Percentiles rank a stretch among this genome's conserved stretches.
These are phyloP conservation scores for Carduelis carduelis DNA, from an alignment of 2,797 vertebrate genomes.

Conservation along the genomic window DNA sequence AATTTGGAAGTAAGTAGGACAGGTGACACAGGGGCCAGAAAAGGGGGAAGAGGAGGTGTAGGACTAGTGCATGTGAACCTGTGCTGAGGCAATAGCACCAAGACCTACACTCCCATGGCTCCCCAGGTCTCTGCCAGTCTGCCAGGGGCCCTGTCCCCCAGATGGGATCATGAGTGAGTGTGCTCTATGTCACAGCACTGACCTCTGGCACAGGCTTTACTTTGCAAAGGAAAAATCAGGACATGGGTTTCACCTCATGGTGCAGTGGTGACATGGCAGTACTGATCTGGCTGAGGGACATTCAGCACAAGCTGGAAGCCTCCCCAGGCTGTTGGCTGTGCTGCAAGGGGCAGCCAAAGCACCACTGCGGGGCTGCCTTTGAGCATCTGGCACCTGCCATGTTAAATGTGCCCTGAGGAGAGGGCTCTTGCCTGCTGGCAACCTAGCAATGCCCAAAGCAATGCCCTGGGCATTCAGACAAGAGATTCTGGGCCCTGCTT, in stretches of 20 bases:
- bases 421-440: background rate
- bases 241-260: background rate
- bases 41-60: background rate
- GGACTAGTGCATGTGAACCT: background rate
- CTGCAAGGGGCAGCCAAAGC: background rate
- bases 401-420: background rate
- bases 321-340: background rate
- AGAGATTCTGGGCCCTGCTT: background rate
- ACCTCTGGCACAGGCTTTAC: background rate
- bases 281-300: background rate
- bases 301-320: background rate
- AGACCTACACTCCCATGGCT: background rate
- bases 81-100: background rate
- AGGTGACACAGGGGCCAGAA: background rate
- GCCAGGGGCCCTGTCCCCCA: rapidly evolving
- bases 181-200: background rate
- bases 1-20: background rate
- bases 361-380: background rate
- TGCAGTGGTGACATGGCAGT: background rate
- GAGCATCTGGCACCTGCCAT: background rate
- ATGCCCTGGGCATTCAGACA: background rate
- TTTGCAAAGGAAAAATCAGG: background rate
- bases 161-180: rapidly evolving
- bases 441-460: background rate
- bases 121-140: background rate